A percentile compares a stretch with the other conserved stretches of the same genome.
Conservation (phyloP, 2,888 invertebrate genomes). For the Plusia festucae region DNA sequence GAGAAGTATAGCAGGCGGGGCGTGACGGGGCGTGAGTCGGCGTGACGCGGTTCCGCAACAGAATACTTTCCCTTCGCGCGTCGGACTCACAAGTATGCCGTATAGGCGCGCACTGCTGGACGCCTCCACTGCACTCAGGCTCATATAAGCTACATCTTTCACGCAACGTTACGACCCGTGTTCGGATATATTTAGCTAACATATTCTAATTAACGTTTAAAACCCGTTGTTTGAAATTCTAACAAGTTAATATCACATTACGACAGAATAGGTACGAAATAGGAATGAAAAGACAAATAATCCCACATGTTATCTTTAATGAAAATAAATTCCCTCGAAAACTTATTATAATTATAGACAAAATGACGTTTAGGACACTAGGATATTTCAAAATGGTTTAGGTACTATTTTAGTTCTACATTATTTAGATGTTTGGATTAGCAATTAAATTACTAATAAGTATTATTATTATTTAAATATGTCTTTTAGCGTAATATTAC, state of each 20-base stretch:
- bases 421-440: slow-evolving; percentile 46
- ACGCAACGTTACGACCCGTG: slow-evolving; percentile 31
- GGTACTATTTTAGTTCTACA: slow-evolving; percentile 50
- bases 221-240: neutral
- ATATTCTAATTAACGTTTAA: neutral
- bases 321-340: slow-evolving; percentile 74
- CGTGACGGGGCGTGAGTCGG: slow-evolving; percentile 65
- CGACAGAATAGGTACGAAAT: neutral
- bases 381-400: slow-evolving; percentile 50
- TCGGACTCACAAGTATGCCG: slow-evolving; percentile 35
- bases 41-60: slow-evolving; percentile 70
- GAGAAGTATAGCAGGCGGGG: slow-evolving; percentile 62
- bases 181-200: neutral
- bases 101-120: slow-evolving; percentile 58
- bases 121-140: slow-evolving; percentile 46
- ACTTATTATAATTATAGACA: slow-evolving; percentile 66
- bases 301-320: slow-evolving; percentile 72
- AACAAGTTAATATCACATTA: too few relatives aligned
- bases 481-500: slow-evolving; percentile 52
- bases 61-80: slow-evolving; percentile 74
- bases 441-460: slow-evolving; percentile 55
- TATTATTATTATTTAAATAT: slow-evolving; percentile 33
- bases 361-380: slow-evolving; percentile 59
- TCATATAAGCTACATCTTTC: slow-evolving; percentile 58
- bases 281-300: slow-evolving; percentile 47